Base-by-base conservation (phyloP, 2,113 vertebrate genomes). In the Brachypteracias leptosomus region DNA sequence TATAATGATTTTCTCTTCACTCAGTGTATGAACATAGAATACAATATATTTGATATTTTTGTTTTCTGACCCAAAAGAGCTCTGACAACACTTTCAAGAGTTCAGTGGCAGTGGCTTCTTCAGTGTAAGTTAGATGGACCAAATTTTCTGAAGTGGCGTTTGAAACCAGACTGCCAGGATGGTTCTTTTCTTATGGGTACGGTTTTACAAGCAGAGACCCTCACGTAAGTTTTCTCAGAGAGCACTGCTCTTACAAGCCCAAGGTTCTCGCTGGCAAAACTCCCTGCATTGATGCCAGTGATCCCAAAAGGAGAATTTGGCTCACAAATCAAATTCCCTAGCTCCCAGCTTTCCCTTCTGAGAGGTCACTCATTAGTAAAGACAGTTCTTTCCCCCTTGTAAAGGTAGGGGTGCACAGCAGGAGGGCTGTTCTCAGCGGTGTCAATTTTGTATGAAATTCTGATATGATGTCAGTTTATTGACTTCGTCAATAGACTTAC, bases 401-500 rank as follows among this genome's bases (percentile, higher is more conserved):
- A 58, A 63, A 38, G 29, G 19, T 8, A 58, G 62, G 31, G 29
- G 38, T 52, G 54, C 20, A 38, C 29, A 82, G 44, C 52, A 63
- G 67, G 24, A 82, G 68, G 24, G 24, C 36, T 57, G 11, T 9
- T 16, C 44, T 21, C 6, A 8, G 35, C 28, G 21, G 70, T 85
- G 66, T 31, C 10, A 38, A 38, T 24, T 79, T 88, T 40, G 24
- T 49, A 40, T 70, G 65, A 66, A 76, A n/a, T 68, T 66, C 36
- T 68, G 31, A 20, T 47, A 42, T n/a, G 13, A 58, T n/a, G 20
- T 31, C 51, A 38, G 13, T 33, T 55, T 49, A 42, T 42, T 72
- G 54, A 46, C 0, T 0, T n/a, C 19, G 57, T 25, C 51, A 40
- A 6, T 1, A 4, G 28, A 36, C 11, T 46, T 42, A 9, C 0